Evolutionary conservation across 2,888 invertebrate species (phyloP).

Genomic region (Acleris sparsana): DNA sequence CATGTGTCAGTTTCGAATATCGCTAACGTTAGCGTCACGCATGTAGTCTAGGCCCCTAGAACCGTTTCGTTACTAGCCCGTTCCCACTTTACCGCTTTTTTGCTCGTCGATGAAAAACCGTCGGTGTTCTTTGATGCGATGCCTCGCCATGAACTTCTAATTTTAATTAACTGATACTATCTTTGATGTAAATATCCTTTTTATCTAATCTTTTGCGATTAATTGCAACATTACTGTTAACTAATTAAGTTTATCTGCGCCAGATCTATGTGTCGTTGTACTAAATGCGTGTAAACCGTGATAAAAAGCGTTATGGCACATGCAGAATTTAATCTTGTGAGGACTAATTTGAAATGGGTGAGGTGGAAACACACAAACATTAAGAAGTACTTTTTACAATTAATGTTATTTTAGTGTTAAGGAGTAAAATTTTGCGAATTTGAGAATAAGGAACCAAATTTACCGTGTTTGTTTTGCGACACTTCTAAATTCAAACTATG

Average conservation of each 20-base stretch:
- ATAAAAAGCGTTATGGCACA: constrained; percentile 15
- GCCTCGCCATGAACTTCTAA: constrained; percentile 17
- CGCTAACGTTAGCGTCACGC: no score
- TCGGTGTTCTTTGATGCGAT: constrained; percentile 20
- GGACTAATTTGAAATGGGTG: constrained; percentile 2
- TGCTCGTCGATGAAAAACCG: background rate
- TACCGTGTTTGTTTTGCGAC: no score
- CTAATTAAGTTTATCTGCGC: constrained; percentile 32
- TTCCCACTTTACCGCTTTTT: constrained; percentile 9
- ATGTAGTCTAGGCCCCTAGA: background rate
- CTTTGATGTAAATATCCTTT: constrained; percentile 28
- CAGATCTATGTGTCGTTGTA: constrained; percentile 24
- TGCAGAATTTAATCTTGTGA: background rate
- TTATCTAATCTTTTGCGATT: constrained; percentile 33
- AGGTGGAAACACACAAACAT: no score
- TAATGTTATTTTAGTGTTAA: no score
- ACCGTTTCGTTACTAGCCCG: background rate
- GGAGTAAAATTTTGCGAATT: no score
- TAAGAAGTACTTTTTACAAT: no score
- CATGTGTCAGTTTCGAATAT: no score
- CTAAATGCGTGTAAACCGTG: constrained; percentile 3
- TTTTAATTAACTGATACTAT: constrained; percentile 36
- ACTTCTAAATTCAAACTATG: no score
- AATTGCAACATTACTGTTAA: constrained; percentile 32
- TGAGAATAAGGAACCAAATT: no score